Conservation (phyloP, 2,888 invertebrate genomes). For the Lithosia quadra region DNA sequence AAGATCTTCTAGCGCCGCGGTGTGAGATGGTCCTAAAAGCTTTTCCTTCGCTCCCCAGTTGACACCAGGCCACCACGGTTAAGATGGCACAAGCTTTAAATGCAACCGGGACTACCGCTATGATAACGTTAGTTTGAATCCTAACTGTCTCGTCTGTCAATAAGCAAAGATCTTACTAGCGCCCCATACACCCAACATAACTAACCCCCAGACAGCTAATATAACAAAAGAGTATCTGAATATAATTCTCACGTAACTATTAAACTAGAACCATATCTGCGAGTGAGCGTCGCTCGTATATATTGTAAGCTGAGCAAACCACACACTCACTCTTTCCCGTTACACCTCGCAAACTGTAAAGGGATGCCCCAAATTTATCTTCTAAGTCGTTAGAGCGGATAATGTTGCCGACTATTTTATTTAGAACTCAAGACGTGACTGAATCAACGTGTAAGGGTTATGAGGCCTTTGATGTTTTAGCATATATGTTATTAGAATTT, state of each 20-base stretch:
- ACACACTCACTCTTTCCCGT: conserved; percentile 71
- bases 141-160: background rate
- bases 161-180: background rate
- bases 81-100: no score
- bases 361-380: conserved; percentile 75
- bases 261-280: conserved; percentile 23
- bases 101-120: no score
- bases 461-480: conserved; percentile 48
- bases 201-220: background rate
- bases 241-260: conserved; percentile 11
- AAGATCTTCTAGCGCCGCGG: no score
- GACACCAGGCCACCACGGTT: no score
- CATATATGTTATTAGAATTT: conserved; percentile 27
- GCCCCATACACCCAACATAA: background rate
- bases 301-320: conserved; percentile 57
- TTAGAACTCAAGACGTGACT: conserved; percentile 45
- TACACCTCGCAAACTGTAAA: conserved; percentile 70
- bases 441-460: conserved; percentile 34
- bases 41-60: no score
- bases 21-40: no score
- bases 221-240: conserved; percentile 1
- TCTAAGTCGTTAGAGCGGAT: conserved; percentile 74
- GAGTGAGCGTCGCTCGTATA: conserved; percentile 51
- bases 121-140: no score
- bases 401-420: conserved; percentile 74